These are phyloP conservation scores for Sorex araneus DNA, from an alignment of 2,113 vertebrate species.

Conservation along the genomic window DNA sequence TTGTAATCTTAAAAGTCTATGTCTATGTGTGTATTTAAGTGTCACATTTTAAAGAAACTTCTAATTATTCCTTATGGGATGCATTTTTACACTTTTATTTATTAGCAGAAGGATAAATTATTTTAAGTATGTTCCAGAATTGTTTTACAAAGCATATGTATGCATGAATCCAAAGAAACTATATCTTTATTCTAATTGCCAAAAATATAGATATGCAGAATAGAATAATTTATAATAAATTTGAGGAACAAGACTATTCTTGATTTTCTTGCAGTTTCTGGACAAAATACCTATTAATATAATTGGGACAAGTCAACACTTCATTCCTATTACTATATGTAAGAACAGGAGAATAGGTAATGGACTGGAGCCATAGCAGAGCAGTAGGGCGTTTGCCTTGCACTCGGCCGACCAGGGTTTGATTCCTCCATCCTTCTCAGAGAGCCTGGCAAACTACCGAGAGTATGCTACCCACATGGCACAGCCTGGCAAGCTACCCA, in stretches of 20 bases:
- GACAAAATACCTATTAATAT: conserved; percentile 61
- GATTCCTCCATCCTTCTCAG: too few relatives aligned
- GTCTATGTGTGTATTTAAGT: background rate
- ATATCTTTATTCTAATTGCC: background rate
- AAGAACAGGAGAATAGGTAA: too few relatives aligned
- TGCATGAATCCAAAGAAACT: background rate
- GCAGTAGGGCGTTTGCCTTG: too few relatives aligned
- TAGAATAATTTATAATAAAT: conserved; percentile 40
- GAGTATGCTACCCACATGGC: too few relatives aligned
- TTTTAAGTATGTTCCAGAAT: conserved; percentile 29
- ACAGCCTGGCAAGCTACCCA: too few relatives aligned
- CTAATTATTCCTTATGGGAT: background rate
- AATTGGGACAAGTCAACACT: conserved; percentile 53
- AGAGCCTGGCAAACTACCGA: too few relatives aligned
- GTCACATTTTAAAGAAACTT: background rate
- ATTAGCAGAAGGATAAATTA: conserved; percentile 21
- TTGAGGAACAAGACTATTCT: conserved; percentile 58
- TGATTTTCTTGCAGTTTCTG: conserved; percentile 42
- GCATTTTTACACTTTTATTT: conserved; percentile 31
- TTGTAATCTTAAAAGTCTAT: conserved; percentile 6
- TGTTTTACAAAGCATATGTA: background rate
- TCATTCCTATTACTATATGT: conserved; percentile 9
- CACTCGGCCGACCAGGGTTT: too few relatives aligned
- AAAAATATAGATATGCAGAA: conserved; percentile 23
- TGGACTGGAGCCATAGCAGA: too few relatives aligned